Evolutionary conservation across 1,140 invertebrate genomes (phyloP), one percentile per base, ranked within the genome.

Genomic region (Drosophila willistoni): DNA sequence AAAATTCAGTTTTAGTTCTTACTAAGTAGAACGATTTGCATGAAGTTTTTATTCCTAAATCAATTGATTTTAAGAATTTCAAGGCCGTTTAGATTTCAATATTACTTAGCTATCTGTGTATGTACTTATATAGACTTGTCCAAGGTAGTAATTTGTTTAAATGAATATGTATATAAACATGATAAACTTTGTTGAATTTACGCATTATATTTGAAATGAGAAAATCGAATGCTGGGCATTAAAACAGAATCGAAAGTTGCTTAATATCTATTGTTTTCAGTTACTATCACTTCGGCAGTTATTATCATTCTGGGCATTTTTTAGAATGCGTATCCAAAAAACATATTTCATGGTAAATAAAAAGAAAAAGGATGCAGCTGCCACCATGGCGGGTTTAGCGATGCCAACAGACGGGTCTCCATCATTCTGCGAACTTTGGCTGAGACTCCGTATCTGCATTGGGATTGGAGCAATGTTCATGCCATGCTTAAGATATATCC

Each of bases 261-360:
- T 12, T 10, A 22, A 51, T 51, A 10, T 47, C 9, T 19, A 51
- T 33, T 12, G n/a, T 22, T 36, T 9, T 2, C 7, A 13, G 36
- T 25, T 63, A 7, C 54, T 55, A 22, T 63, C 17, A 3, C 64
- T 60, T 33, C 41, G 25, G 0, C 3, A 22, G 4, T 51, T 19
- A 34, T 34, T 59, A 19, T 36, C 17, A 36, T 7, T 12, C 12
- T 19, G 7, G 33, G 33, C 13, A 39, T 19, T 34, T 7, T 41
- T 51, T 12, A 51, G 14, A 33, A 61, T 13, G 13, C 69, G 66
- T n/a, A 80, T 17, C 79, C 79, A 81, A 44, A 57, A 67, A 7
- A 54, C 7, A 33, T 81, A 86, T 62, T 86, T 86, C 6, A 76
- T 34, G 0, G 41, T 5, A 5, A 87, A 41, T 9, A 86, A n/a